Base-by-base conservation (phyloP, 2,113 vertebrate genomes). In the Picathartes gymnocephalus region DNA sequence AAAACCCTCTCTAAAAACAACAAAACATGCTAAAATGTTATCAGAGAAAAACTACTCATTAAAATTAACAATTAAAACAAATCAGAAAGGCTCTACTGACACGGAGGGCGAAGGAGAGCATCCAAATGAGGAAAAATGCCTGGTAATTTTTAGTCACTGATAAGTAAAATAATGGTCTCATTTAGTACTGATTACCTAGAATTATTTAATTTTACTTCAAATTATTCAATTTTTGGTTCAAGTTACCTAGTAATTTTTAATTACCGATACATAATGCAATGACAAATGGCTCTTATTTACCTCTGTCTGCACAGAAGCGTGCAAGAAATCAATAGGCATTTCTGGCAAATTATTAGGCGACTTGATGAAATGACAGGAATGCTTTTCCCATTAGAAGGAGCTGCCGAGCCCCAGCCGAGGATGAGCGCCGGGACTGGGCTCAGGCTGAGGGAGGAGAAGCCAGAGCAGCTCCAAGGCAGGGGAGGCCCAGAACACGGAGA, bases 31-130 rank as follows among this genome's bases (percentile, higher is more conserved):
- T 94, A 66, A 94, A 95, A 91, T 92, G 94, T 96, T 97, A 96
- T 96, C 96, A 96, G 96, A 92, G 96, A 96, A 95, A 70, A 88
- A 93, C 81, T 81, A 53, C 95, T 97, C 94, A 95, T 97, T 97
- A 97, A 97, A 97, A 96, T 94, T 90, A 97, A 97, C 97, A 97
- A 97, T 97, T 96, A 97, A 96, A 97, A 97, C 95, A 97, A 97
- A 97, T 97, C 96, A 97, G 94, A 90, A 95, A 94, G 93, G 68
- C 91, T 94, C 48, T 60, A 77, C 76, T 88, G 83, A 88, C 94
- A 96, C 2, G 0, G 50, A 96, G 90, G 56, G 84, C 7, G 80
- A 96, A 91, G 88, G 71, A 94, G 79, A 96, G 90, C 88, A 96
- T 78, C 79, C 81, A 81, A 95, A 97, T 1, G 20, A 94, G 87